These are phyloP conservation scores for Styela plicata DNA, from an alignment of 23 tunicate genomes.

Conservation along the genomic window DNA sequence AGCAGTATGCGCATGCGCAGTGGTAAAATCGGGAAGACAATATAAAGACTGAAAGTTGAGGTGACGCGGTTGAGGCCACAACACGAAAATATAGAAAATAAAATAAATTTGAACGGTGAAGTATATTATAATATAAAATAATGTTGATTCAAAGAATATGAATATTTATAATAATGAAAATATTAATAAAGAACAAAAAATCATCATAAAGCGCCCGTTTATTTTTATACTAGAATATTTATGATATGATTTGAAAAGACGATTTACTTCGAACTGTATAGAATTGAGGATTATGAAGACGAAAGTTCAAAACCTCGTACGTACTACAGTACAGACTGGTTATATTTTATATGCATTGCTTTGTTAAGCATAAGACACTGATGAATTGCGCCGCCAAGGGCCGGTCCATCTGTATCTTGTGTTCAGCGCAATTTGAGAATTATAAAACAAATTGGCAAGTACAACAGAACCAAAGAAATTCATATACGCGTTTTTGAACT, in stretches of 20 bases:
- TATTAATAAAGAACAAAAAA: too few relatives aligned
- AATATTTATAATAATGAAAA: too few relatives aligned
- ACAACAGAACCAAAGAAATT: too few relatives aligned
- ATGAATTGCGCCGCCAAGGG: too few relatives aligned
- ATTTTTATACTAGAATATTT: too few relatives aligned
- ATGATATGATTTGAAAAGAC: background rate
- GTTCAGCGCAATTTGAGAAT: too few relatives aligned
- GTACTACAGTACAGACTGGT: too few relatives aligned
- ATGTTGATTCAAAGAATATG: background rate
- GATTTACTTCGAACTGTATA: background rate
- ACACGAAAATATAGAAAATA: background rate
- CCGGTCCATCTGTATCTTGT: too few relatives aligned
- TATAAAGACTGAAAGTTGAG: background rate
- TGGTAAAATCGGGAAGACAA: background rate
- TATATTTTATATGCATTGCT: background rate
- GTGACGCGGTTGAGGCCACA: constrained; percentile 1
- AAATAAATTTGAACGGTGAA: background rate
- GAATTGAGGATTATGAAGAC: background rate
- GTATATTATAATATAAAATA: background rate
- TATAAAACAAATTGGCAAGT: too few relatives aligned
- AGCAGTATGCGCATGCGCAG: background rate
- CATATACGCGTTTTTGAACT: too few relatives aligned
- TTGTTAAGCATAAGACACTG: too few relatives aligned
- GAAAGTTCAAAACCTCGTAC: too few relatives aligned
- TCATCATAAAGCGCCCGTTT: background rate